These are phyloP conservation scores for Ciona savignyi DNA, from an alignment of 23 tunicate genomes.

Conservation along the genomic window DNA sequence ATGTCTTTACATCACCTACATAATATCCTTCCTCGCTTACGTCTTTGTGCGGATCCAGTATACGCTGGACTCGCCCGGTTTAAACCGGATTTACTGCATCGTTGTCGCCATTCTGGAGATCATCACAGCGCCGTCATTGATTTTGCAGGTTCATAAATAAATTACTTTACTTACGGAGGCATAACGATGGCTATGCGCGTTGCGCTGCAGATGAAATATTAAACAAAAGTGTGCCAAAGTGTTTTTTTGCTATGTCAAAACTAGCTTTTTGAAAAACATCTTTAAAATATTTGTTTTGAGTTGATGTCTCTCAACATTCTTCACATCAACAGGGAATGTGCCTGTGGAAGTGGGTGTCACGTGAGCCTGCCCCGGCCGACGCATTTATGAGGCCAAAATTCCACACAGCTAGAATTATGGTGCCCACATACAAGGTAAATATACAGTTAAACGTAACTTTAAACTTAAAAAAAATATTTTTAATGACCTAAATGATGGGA, in stretches of 20 bases:
- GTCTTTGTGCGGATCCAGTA: constrained; percentile 57
- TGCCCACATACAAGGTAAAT: constrained; percentile 95
- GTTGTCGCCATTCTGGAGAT: constrained; percentile 68
- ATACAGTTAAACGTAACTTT: too few relatives aligned
- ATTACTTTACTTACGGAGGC: not conserved
- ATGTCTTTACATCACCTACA: constrained; percentile 33
- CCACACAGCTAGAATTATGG: constrained; percentile 95
- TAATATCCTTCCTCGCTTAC: constrained; percentile 51
- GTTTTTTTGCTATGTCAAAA: not conserved
- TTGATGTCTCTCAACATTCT: too few relatives aligned
- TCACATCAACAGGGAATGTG: constrained; percentile 89
- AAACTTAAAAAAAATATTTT: too few relatives aligned
- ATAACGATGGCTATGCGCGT: not conserved
- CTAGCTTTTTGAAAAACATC: not conserved
- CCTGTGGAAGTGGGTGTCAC: constrained; percentile 92
- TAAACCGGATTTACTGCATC: constrained; percentile 68
- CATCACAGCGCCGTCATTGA: constrained; percentile 51
- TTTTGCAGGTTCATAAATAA: constrained; percentile 30
- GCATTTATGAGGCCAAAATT: constrained; percentile 77
- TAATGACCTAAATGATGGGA: too few relatives aligned
- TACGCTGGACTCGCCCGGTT: constrained; percentile 76
- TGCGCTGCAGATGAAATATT: not conserved
- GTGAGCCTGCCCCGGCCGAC: constrained; percentile 59
- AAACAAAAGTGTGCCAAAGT: not conserved
- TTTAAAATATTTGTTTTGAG: not conserved